Base-by-base conservation (phyloP, 2,113 vertebrate species). In the Philantomba maxwellii region DNA sequence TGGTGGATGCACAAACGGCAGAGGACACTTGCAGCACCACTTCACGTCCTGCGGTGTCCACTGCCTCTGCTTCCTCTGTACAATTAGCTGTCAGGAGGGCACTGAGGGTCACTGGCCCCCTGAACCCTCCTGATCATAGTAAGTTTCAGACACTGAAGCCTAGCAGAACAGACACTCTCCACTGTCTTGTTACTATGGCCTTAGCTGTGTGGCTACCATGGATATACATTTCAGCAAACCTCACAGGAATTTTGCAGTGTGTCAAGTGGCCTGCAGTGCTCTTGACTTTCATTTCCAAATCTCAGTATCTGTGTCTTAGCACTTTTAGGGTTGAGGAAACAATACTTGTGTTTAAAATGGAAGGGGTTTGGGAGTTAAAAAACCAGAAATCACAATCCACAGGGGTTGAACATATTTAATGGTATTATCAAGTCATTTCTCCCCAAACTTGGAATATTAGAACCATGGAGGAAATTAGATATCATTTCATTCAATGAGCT, bases 291-390 rank as follows among this genome's bases (percentile, higher is more conserved):
- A 25, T 73, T 58, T 82, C 23, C 33, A 86, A 11, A 93, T 39
- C 43, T 62, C 39, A 28, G 23, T 14, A 17, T 88, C 73, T 43
- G 2, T 28, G 66, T 53, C 36, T 95, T 66, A 58, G 21, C 14
- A 28, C 1, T 83, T 47, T 26, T 6, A 57, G 28, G 30, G 28
- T 14, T 16, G 25, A 95, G 55, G 43, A 62, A 78, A 93, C 39
- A 28, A 23, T 55, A 33, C 23, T 89, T 77, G 2, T 45, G 9
- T 45, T 93, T 95, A 83, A 94, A 53, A 80, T 26, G 21, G 13
- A 87, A 95, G 47, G 14, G 16, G 25, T 16, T 58, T 33, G 39
- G 26, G 73, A 75, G 13, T 93, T 84, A 75, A 45, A 94, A 81
- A 30, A 73, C 28, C 16, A 91, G 21, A 7, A 39, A 30, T 57